A percentile compares a stretch with the other conserved stretches of the same genome.
Conservation (phyloP, 2,797 vertebrate species). For the Sus cebifrons region DNA sequence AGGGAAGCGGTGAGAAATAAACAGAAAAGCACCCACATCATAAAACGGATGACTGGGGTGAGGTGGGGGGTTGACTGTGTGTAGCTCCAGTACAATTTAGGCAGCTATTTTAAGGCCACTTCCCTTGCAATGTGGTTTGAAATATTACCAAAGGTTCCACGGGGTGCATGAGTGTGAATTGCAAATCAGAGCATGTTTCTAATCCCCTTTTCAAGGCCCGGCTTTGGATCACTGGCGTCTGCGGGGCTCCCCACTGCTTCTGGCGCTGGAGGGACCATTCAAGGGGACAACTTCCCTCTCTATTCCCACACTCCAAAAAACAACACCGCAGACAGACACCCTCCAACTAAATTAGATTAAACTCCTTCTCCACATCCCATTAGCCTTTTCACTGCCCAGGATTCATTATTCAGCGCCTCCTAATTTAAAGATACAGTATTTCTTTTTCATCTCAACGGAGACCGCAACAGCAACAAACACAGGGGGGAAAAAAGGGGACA, state of each 20-base stretch:
- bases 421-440: constrained; percentile 90
- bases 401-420: constrained; percentile 87
- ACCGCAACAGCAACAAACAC: background rate
- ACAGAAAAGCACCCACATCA: constrained; percentile 77
- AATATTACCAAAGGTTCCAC: constrained; percentile 96
- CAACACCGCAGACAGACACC: constrained; percentile 93
- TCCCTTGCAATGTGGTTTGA: constrained; percentile 93
- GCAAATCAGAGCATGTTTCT: constrained; percentile 97
- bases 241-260: constrained; percentile 98
- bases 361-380: constrained; percentile 95
- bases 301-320: constrained; percentile 98
- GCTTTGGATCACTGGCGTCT: constrained; percentile 95
- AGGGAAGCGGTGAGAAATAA: no score
- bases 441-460: constrained; percentile 61
- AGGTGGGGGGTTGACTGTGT: background rate
- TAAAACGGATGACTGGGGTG: constrained; percentile 79
- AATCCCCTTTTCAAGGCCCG: constrained; percentile 99
- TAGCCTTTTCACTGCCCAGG: constrained; percentile 97
- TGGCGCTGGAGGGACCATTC: constrained; percentile 97
- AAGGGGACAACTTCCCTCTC: constrained; percentile 94
- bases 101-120: constrained; percentile 89
- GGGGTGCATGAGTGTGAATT: constrained; percentile 98
- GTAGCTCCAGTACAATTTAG: constrained; percentile 85
- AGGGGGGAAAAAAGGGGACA: background rate
- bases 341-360: constrained; percentile 99